Evolutionary conservation across 2,888 invertebrate genomes (phyloP).

Genomic region (Alloscopus bannaensis): DNA sequence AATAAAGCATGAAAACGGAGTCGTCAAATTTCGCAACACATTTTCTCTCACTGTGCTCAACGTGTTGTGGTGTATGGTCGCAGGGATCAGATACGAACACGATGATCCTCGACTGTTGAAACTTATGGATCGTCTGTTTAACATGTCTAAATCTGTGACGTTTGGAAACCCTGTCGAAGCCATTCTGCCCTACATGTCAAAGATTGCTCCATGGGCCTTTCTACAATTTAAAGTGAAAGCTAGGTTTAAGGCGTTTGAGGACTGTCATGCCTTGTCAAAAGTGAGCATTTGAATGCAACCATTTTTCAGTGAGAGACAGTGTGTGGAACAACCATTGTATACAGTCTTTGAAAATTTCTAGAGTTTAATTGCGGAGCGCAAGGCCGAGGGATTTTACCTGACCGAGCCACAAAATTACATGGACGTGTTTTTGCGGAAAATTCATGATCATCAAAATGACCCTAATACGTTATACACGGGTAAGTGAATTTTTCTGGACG

Average conservation of each 20-base stretch:
- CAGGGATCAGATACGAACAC: slow-evolving; percentile 62
- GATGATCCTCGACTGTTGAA: slow-evolving; percentile 54
- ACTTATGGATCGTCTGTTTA: slow-evolving; percentile 51
- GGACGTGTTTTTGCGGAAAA: slow-evolving; percentile 56
- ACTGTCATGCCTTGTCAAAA: slow-evolving; percentile 23
- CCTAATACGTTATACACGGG: slow-evolving; percentile 40
- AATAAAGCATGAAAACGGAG: slow-evolving; percentile 17
- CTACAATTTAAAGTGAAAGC: slow-evolving; percentile 1
- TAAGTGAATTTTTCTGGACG: slow-evolving; percentile 16
- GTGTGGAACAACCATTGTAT: no score
- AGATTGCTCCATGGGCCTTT: slow-evolving; percentile 8
- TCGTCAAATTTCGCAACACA: slow-evolving; percentile 51
- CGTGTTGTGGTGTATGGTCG: slow-evolving; percentile 66
- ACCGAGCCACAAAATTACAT: slow-evolving; percentile 58
- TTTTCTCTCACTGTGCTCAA: slow-evolving; percentile 63
- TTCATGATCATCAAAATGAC: slow-evolving; percentile 39
- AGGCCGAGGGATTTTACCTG: slow-evolving; percentile 41
- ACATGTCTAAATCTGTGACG: slow-evolving; percentile 46
- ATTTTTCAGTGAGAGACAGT: no score
- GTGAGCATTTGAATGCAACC: no score
- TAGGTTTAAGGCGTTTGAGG: slow-evolving; percentile 19
- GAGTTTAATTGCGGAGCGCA: slow-evolving; percentile 51
- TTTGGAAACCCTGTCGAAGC: slow-evolving; percentile 37
- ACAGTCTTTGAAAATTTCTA: no score
- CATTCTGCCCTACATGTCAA: background rate